Percentiles rank a stretch among this genome's conserved stretches.
Conservation (phyloP, 1,140 invertebrate genomes). For the Mizuhopecten yessoensis region DNA sequence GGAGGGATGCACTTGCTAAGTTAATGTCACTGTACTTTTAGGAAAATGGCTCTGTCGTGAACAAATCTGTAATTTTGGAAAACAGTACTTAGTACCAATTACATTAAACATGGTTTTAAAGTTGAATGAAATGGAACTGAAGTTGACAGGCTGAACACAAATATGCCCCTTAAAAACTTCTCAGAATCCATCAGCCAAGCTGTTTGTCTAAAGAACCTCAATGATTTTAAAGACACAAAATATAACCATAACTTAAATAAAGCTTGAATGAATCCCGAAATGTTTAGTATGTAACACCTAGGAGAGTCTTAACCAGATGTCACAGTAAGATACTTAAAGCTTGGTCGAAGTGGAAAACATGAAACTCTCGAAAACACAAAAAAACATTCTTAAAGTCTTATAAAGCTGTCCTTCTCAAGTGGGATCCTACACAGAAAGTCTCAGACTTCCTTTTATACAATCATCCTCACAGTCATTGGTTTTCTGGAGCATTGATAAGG, state of each 20-base stretch:
- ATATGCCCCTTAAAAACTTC: neutral
- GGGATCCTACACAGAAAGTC: slow-evolving; percentile 8
- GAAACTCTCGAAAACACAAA: neutral
- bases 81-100: too few relatives aligned
- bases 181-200: neutral
- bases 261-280: neutral
- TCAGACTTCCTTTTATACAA: slow-evolving; percentile 7
- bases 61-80: too few relatives aligned
- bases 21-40: too few relatives aligned
- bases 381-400: slow-evolving; percentile 6
- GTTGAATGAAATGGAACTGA: neutral
- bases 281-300: slow-evolving; percentile 7
- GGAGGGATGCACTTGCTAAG: too few relatives aligned
- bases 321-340: neutral
- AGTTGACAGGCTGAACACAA: neutral
- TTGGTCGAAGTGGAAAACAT: neutral
- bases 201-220: neutral
- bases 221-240: neutral
- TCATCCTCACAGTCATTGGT: neutral
- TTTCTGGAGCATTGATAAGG: neutral
- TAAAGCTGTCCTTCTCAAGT: slow-evolving; percentile 33
- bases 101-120: neutral
- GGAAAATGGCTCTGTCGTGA: too few relatives aligned
- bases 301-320: neutral
- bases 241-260: neutral